Conservation (phyloP, 1,140 invertebrate species). For the Nasonia giraulti region DNA sequence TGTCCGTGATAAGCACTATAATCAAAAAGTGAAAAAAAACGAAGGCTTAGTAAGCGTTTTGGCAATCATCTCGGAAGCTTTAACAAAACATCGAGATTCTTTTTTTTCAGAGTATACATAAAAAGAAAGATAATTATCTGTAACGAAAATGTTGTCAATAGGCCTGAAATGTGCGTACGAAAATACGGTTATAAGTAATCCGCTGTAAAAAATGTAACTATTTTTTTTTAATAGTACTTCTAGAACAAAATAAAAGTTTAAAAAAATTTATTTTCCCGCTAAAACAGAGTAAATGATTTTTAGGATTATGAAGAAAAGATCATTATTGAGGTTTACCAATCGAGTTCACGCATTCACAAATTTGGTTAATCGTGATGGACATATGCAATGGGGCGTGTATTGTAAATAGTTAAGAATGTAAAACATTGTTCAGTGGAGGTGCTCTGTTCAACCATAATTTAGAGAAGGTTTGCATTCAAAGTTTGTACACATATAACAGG, state of each 20-base stretch:
- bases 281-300: constrained; percentile 12
- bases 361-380: neutral
- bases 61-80: constrained; percentile 16
- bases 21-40: constrained; percentile 59
- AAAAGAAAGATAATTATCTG: constrained; percentile 52
- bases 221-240: constrained; percentile 8
- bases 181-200: constrained; percentile 36
- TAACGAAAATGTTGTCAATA: constrained; percentile 57
- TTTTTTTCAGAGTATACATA: constrained; percentile 29
- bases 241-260: neutral
- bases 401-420: neutral
- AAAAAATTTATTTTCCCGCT: neutral
- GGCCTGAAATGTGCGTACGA: constrained; percentile 51
- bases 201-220: constrained; percentile 42
- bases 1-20: constrained; percentile 99
- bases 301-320: neutral
- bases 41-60: neutral
- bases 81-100: constrained; percentile 16
- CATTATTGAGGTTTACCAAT: neutral
- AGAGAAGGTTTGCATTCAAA: neutral
- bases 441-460: neutral
- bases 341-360: neutral
- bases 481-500: constrained; percentile 10
- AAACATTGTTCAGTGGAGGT: neutral
- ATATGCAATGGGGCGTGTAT: neutral